Percentiles rank a stretch among this genome's conserved stretches.
These are phyloP conservation scores for Lithosia quadra DNA, from an alignment of 2,888 invertebrate genomes.

Conservation along the genomic window DNA sequence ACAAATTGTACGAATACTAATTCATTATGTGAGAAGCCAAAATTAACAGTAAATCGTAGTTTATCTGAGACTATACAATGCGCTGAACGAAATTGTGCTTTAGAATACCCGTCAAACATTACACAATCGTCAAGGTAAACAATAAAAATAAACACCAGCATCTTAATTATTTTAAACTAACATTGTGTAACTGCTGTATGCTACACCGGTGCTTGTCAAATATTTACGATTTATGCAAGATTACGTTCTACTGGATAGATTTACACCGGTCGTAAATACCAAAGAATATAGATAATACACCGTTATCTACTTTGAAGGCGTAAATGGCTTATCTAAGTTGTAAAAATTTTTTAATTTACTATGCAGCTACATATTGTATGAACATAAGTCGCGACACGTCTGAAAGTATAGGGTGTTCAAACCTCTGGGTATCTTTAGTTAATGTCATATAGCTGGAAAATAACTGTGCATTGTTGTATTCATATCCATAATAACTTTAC, in stretches of 20 bases:
- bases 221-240: conserved; percentile 50
- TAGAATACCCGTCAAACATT: not conserved
- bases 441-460: not conserved
- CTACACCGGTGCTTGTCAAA: conserved; percentile 33
- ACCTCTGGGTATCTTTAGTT: not conserved
- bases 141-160: conserved; percentile 27
- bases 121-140: conserved; percentile 24
- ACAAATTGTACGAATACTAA: not conserved
- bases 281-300: conserved; percentile 35
- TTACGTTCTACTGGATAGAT: conserved; percentile 20
- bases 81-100: not conserved
- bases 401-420: not conserved
- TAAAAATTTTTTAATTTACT: conserved; percentile 21
- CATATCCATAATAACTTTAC: not conserved
- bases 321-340: conserved; percentile 31
- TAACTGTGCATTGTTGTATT: not conserved
- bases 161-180: conserved; percentile 18
- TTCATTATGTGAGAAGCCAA: not conserved
- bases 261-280: conserved; percentile 43
- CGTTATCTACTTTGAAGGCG: conserved; percentile 39
- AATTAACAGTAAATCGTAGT: not conserved
- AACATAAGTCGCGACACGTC: no score
- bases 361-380: conserved; percentile 1
- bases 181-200: conserved; percentile 29
- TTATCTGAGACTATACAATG: not conserved